These are phyloP conservation scores for Chouioia cunea DNA, from an alignment of 2,888 invertebrate genomes.

Conservation along the genomic window DNA sequence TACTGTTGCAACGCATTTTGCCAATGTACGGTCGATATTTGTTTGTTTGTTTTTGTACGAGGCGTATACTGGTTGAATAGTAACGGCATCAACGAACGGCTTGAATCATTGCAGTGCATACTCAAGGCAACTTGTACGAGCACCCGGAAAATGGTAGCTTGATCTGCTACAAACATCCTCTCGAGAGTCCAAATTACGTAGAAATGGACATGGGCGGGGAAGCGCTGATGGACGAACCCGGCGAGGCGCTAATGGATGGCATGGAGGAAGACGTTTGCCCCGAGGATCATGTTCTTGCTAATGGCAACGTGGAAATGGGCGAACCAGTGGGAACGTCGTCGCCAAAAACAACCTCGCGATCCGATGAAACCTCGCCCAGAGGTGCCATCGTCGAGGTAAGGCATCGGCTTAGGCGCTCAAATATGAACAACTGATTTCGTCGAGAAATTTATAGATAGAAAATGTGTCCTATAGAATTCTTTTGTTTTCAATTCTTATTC, in stretches of 20 bases:
- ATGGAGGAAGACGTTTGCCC: neutral
- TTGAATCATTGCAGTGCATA: constrained; percentile 54
- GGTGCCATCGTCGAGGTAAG: constrained; percentile 66
- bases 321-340: neutral
- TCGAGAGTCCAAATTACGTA: constrained; percentile 6
- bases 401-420: constrained; percentile 31
- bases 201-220: constrained; percentile 34
- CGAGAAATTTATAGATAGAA: constrained; percentile 24
- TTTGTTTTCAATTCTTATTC: constrained; percentile 15
- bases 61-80: too few species aligned
- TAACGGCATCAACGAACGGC: too few species aligned
- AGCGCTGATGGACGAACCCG: constrained; percentile 42
- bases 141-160: constrained; percentile 52
- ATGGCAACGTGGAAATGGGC: neutral
- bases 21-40: constrained; percentile 55
- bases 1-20: constrained; percentile 64
- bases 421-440: constrained; percentile 34
- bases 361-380: constrained; percentile 54
- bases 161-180: constrained; percentile 58
- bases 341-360: neutral
- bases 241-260: constrained; percentile 20
- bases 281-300: neutral
- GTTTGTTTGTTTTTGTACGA: constrained; percentile 5
- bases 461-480: constrained; percentile 13
- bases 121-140: constrained; percentile 59